phyloP scores from a whole-genome alignment of 2,113 vertebrate species.

The Chroicocephalus ridibundus region DNA sequence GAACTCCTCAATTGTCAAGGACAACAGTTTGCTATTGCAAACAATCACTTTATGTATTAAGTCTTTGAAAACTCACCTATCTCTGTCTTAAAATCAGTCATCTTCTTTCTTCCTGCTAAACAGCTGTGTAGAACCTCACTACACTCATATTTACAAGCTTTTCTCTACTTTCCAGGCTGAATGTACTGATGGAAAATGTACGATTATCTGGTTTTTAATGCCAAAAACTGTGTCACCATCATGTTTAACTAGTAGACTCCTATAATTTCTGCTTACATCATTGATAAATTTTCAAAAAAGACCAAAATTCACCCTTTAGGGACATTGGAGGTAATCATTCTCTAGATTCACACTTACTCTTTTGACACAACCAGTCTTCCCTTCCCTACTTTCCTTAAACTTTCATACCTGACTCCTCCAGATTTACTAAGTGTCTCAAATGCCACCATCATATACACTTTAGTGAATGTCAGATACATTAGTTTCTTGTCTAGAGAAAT shows the following conservation, averaged over 20 bases:
- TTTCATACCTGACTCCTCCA: not conserved
- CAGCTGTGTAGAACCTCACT: not conserved
- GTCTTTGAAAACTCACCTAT: not conserved
- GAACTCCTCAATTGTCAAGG: not conserved
- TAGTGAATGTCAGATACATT: not conserved
- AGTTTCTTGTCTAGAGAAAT: not conserved
- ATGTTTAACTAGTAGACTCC: not conserved
- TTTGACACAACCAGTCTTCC: not conserved
- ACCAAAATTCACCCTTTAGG: not conserved
- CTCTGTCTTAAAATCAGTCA: not conserved
- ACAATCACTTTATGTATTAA: not conserved
- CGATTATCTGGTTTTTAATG: not conserved
- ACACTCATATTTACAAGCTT: not conserved
- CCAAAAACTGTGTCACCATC: not conserved
- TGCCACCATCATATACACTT: not conserved
- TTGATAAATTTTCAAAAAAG: not conserved
- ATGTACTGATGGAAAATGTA: not conserved
- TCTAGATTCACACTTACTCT: not conserved
- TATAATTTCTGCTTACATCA: not conserved
- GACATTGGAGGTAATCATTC: not conserved
- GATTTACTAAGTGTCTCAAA: not conserved
- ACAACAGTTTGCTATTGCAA: not conserved
- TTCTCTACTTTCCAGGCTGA: not conserved
- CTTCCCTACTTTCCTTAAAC: not conserved
- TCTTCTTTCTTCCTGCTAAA: not conserved